phyloP scores from a whole-genome alignment of 92 coral and sea anemone species.

The Heteractis magnifica region DNA sequence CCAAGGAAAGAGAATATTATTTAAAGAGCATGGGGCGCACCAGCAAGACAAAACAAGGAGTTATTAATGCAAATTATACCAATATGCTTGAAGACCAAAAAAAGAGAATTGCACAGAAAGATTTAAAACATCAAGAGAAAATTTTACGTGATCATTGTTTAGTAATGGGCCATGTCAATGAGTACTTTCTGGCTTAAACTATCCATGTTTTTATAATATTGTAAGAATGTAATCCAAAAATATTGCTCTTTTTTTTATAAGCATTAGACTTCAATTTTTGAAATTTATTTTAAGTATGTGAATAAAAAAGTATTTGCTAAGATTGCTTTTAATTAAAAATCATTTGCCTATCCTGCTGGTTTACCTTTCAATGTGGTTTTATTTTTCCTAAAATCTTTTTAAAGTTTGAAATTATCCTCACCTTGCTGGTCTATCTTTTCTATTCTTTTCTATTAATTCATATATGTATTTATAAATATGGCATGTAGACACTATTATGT shows the following conservation, averaged over 20 bases:
- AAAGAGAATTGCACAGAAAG: constrained; percentile 69
- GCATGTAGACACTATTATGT: too few relatives aligned
- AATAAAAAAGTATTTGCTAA: background rate
- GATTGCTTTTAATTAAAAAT: background rate
- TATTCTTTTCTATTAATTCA: too few relatives aligned
- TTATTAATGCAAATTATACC: constrained; percentile 73
- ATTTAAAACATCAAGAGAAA: constrained; percentile 87
- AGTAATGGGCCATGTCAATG: constrained; percentile 89
- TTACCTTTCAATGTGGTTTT: background rate
- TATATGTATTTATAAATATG: too few relatives aligned
- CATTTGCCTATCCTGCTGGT: background rate
- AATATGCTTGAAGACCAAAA: constrained; percentile 88
- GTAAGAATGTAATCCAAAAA: background rate
- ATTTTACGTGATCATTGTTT: constrained; percentile 79
- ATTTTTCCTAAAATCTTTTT: background rate
- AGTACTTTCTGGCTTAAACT: constrained; percentile 69
- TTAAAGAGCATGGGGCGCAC: constrained; percentile 88
- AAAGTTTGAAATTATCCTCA: too few relatives aligned
- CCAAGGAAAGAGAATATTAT: constrained; percentile 66
- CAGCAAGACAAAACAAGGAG: constrained; percentile 55
- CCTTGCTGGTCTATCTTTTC: too few relatives aligned
- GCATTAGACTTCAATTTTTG: background rate
- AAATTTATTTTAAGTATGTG: background rate
- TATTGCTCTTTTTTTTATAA: background rate
- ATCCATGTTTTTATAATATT: background rate